Base-by-base conservation (phyloP, 2,888 invertebrate genomes). In the Galerucella calmariensis region DNA sequence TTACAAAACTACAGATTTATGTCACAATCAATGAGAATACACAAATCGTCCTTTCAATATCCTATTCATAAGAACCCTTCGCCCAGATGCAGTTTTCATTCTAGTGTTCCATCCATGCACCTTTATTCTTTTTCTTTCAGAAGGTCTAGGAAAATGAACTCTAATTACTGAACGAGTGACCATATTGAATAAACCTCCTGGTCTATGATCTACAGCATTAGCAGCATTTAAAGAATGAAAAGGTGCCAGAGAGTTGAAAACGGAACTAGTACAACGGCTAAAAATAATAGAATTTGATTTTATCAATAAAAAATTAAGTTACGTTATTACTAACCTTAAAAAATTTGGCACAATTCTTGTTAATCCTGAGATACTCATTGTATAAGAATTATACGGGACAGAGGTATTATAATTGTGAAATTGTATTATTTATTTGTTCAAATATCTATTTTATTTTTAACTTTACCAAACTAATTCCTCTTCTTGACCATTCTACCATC, bases 61-160 rank as follows among this genome's bases (percentile, higher is more conserved):
- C 79, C 94, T 90, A 81, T 93, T 90, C 94, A 95, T 94, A 14
- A 95, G 86, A 41, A 93, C 86, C 83, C 89, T 90, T n/a, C 94
- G 90, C 4, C 95, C 95, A 62, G 84, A 88, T 0, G 89, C 88
- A 0, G 94, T 94, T 0, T 92, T 90, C 89, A 95, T 92, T 75
- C 94, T 90, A 0, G 89, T 86, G 8, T 89, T 87, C 91, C 92
- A 95, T 0, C 95, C 95, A 79, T 94, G 93, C 10, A 90, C 89
- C 58, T 91, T 91, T 1, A 95, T 90, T 81, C 95, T 90, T 82
- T 90, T 91, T 0, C 90, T 90, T 88, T 95, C 95, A 69, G 90
- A 92, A 0, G 95, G 93, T 62, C 93, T 89, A 0, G 94, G 94
- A 82, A 95, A 95, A 82, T 94, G 90, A 81, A 90, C 90, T 63